Evolutionary conservation across 2,113 vertebrate genomes (phyloP), one percentile per base, ranked within the genome.

Genomic region (Oryzias melastigma): DNA sequence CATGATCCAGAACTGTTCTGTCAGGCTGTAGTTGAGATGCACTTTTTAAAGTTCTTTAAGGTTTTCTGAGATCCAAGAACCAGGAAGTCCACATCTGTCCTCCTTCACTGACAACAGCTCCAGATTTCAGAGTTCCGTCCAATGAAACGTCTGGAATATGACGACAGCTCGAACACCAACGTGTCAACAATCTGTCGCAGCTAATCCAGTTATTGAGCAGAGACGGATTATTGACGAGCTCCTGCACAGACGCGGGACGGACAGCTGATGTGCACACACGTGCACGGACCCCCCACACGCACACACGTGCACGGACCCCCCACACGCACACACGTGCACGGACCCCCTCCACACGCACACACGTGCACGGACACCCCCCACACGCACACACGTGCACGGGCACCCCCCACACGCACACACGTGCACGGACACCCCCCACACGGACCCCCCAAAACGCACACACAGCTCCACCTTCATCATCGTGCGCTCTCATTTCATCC

Each of bases 101-200:
- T 64, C 57, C 56, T 58, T 67, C 46, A 64, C 56, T 19, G 67
- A 50, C 35, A 42, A 53, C 14, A 24, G 25, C 61, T 57, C 58
- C 22, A 64, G 57, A 57, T 62, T 61, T 48, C 48, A 14, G 18
- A 50, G 50, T 68, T 82, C 27, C 41, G 41, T 71, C 55, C 53
- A 77, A 68, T 75, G 29, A 62, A 75, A 78, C 73, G 20, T 68
- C 67, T 84, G 65, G 49, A 65, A 65, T 77, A 56, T 76, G 75
- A 84, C n/a, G n/a, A n/a, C n/a, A n/a, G n/a, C n/a, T 79, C 77
- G 84, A 76, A 68, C 59, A 41, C 58, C 71, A 66, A 81, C 65
- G 53, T 54, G 68, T 70, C 73, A 76, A 2, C 73, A 62, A 70
- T 88, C 71, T 78, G 76, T 80, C 58, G 59, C 65, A 60, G 52